Conservation (phyloP, 2,797 vertebrate genomes). For the Aplochiton taeniatus region DNA sequence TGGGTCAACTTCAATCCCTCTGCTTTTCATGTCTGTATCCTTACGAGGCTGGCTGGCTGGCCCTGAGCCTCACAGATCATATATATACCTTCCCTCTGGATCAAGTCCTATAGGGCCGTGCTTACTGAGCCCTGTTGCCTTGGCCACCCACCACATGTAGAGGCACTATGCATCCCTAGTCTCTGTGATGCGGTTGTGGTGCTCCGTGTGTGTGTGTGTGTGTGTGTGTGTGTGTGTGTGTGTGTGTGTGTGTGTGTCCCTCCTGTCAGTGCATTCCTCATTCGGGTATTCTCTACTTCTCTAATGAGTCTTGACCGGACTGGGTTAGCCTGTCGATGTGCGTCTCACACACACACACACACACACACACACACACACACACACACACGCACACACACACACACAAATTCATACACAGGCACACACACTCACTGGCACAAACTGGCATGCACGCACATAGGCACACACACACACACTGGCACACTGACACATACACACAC, state of each 20-base stretch:
- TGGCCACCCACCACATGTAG: too few relatives aligned
- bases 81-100: too few relatives aligned
- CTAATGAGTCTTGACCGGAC: constrained; percentile 72
- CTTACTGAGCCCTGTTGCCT: too few relatives aligned
- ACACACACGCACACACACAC: neutral
- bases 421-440: neutral
- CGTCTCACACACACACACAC: constrained; percentile 5
- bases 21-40: too few relatives aligned
- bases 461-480: neutral
- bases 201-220: constrained; percentile 20
- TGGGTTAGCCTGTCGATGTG: constrained; percentile 58
- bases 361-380: neutral
- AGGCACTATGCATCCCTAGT: constrained; percentile 40
- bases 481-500: constrained; percentile 13
- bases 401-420: too few relatives aligned
- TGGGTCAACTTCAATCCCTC: too few relatives aligned
- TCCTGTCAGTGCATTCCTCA: constrained; percentile 65
- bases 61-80: too few relatives aligned
- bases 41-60: too few relatives aligned
- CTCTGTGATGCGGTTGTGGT: constrained; percentile 26
- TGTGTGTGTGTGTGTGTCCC: constrained; percentile 23
- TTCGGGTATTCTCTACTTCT: constrained; percentile 62
- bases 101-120: too few relatives aligned
- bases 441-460: neutral
- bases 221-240: constrained; percentile 9